A percentile compares a stretch with the other conserved stretches of the same genome.
Evolutionary conservation across 2,113 vertebrate genomes (phyloP).

Genomic region (Phaetusa simplex): DNA sequence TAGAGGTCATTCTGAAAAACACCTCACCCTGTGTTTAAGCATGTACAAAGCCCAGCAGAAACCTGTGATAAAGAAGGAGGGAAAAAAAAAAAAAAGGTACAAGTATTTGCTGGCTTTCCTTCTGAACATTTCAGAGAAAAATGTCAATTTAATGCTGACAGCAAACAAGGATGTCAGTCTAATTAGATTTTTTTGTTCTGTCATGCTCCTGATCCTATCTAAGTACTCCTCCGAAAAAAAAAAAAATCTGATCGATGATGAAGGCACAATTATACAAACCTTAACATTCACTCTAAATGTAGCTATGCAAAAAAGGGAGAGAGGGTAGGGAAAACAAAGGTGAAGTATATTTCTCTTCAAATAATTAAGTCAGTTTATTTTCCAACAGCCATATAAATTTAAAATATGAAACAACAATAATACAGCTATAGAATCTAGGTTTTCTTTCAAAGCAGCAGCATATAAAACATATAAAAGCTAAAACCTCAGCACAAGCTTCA

Average conservation of each 20-base stretch:
- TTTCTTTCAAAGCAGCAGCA: conserved; percentile 80
- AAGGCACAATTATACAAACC: conserved; percentile 77
- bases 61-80: background rate
- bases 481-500: conserved; percentile 81
- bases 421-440: conserved; percentile 78
- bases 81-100: background rate
- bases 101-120: conserved; percentile 65
- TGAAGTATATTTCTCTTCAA: conserved; percentile 75
- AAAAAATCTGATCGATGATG: conserved; percentile 64
- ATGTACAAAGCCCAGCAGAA: conserved; percentile 19
- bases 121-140: conserved; percentile 64
- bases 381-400: conserved; percentile 81
- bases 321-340: conserved; percentile 34
- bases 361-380: conserved; percentile 76
- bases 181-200: conserved; percentile 56
- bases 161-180: conserved; percentile 67
- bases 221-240: conserved; percentile 34
- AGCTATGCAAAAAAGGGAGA: conserved; percentile 50
- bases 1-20: background rate
- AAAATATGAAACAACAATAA: conserved; percentile 79
- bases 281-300: conserved; percentile 46
- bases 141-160: conserved; percentile 66
- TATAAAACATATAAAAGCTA: conserved; percentile 87
- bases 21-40: background rate
- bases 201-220: conserved; percentile 64